Percentiles rank a stretch among this genome's conserved stretches.
These are phyloP conservation scores for Menidia menidia DNA, from an alignment of 2,797 vertebrate species.

Conservation along the genomic window DNA sequence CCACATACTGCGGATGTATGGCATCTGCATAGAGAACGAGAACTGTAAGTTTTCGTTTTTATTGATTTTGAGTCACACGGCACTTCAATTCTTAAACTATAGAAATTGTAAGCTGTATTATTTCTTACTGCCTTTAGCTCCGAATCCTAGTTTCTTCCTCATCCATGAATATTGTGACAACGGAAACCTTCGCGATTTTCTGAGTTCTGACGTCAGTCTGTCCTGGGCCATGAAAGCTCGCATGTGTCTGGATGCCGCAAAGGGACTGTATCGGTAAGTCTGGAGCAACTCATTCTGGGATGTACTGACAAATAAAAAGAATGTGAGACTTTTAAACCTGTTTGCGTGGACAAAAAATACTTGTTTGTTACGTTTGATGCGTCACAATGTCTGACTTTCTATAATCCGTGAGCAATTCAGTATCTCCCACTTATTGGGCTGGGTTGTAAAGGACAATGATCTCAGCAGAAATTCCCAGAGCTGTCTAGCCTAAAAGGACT, in stretches of 20 bases:
- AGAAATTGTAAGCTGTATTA: background rate
- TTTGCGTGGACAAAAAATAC: too few relatives aligned
- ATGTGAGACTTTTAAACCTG: too few relatives aligned
- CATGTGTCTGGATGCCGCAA: constrained; percentile 86
- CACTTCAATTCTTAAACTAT: background rate
- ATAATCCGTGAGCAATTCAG: too few relatives aligned
- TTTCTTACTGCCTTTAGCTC: constrained; percentile 62
- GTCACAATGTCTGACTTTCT: too few relatives aligned
- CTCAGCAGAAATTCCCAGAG: too few relatives aligned
- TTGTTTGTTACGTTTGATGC: too few relatives aligned
- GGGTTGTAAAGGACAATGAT: too few relatives aligned
- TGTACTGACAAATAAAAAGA: too few relatives aligned
- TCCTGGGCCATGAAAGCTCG: constrained; percentile 74
- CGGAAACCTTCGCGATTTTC: constrained; percentile 86
- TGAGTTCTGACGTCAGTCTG: constrained; percentile 75
- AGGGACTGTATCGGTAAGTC: constrained; percentile 89
- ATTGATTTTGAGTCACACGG: background rate
- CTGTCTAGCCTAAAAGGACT: too few relatives aligned
- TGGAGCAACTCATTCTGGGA: background rate
- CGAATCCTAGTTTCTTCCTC: constrained; percentile 83
- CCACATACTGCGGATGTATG: constrained; percentile 90
- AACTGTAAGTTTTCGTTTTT: constrained; percentile 76
- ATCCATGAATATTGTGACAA: constrained; percentile 91
- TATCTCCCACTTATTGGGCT: too few relatives aligned
- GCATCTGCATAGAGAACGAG: constrained; percentile 87